A percentile compares a stretch with the other conserved stretches of the same genome.
Evolutionary conservation across 2,888 invertebrate species (phyloP).

Genomic region (Hermodice carunculata): DNA sequence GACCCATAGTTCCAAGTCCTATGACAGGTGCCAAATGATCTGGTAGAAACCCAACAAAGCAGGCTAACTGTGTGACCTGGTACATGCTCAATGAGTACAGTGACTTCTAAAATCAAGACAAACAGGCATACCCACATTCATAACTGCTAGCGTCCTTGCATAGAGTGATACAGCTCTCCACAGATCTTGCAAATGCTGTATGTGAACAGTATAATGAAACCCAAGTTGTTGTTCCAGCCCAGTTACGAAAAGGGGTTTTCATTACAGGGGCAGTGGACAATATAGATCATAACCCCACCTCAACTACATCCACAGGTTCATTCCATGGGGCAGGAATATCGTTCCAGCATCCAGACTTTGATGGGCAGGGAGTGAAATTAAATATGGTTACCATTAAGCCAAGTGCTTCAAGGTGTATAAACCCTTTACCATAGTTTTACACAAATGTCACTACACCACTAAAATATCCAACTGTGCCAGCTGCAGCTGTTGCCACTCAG

Average conservation of each 20-base stretch:
- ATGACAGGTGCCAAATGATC: too few relatives aligned
- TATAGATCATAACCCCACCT: conserved; percentile 7
- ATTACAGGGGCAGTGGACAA: background rate
- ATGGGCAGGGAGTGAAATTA: too few relatives aligned
- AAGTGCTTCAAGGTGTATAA: background rate
- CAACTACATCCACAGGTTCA: background rate
- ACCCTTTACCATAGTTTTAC: background rate
- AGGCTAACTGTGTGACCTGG: too few relatives aligned
- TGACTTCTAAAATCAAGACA: too few relatives aligned
- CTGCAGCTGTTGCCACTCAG: background rate
- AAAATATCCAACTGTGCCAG: background rate
- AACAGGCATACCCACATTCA: too few relatives aligned
- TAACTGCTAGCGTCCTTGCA: too few relatives aligned
- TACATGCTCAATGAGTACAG: too few relatives aligned
- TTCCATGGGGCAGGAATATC: conserved; percentile 16
- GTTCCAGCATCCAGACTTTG: conserved; percentile 8
- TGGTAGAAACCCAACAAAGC: too few relatives aligned
- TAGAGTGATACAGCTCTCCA: background rate
- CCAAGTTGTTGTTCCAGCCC: background rate
- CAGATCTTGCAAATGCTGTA: conserved; percentile 4
- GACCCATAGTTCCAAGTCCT: too few relatives aligned
- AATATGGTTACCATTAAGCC: background rate
- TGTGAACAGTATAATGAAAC: background rate
- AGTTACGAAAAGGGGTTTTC: background rate
- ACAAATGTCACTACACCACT: background rate